Conservation (phyloP, 2,888 invertebrate species). For the Latrodectus elegans region DNA sequence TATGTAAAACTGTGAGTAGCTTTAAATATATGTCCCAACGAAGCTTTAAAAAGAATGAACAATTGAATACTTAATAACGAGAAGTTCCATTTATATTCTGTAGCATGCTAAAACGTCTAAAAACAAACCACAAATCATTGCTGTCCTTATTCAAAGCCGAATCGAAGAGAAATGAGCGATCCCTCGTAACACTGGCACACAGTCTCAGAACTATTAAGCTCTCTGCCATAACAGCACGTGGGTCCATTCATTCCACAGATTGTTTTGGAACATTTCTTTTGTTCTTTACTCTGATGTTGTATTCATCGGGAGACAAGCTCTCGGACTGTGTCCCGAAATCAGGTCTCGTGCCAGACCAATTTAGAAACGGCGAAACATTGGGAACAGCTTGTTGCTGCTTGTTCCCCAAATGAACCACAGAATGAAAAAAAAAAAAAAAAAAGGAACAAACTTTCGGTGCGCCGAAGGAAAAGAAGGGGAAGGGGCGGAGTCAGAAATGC, state of each 20-base stretch:
- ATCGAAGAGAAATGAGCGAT: not conserved
- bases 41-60: no score
- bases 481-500: conserved; percentile 3
- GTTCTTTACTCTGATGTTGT: not conserved
- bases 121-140: conserved; percentile 4
- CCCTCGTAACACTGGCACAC: not conserved
- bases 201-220: not conserved
- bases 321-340: not conserved
- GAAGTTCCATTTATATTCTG: not conserved
- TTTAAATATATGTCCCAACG: no score
- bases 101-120: not conserved
- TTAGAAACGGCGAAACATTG: not conserved
- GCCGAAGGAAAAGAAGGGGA: not conserved
- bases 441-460: conserved; percentile 7
- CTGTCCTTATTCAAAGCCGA: not conserved
- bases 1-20: no score
- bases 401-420: not conserved
- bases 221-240: not conserved
- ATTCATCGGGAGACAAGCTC: not conserved
- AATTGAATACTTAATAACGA: no score
- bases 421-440: not conserved
- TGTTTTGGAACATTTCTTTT: not conserved
- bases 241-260: not conserved
- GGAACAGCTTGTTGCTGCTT: conserved; percentile 41
- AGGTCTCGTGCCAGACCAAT: not conserved